These are phyloP conservation scores for Rhabdomys pumilio DNA, from an alignment of 2,797 vertebrate species.

Conservation along the genomic window DNA sequence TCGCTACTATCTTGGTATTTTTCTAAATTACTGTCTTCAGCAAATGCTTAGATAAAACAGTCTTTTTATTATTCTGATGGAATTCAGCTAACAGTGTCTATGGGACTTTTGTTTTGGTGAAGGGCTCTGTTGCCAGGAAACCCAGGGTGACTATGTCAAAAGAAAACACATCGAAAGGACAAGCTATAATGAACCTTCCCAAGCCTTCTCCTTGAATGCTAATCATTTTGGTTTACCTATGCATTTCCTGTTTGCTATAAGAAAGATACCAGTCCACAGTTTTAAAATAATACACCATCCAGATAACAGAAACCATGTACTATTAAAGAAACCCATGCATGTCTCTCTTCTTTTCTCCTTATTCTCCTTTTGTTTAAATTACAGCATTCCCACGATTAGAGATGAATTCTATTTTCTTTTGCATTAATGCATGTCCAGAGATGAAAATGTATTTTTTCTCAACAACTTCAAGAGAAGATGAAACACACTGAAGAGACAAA, in stretches of 20 bases:
- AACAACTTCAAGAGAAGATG: conserved; percentile 58
- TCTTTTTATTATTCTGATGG: conserved; percentile 86
- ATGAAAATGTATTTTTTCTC: conserved; percentile 59
- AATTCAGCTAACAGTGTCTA: conserved; percentile 83
- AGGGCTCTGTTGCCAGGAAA: conserved; percentile 87
- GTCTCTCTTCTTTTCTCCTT: neutral
- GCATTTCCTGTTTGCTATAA: conserved; percentile 55
- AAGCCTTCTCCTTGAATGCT: conserved; percentile 78
- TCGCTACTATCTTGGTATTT: conserved; percentile 70
- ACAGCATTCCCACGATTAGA: conserved; percentile 49
- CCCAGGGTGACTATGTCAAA: conserved; percentile 87
- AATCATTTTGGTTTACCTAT: conserved; percentile 73
- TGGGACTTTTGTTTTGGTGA: conserved; percentile 86
- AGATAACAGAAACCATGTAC: conserved; percentile 70
- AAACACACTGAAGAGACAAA: conserved; percentile 53
- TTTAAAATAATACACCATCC: conserved; percentile 75
- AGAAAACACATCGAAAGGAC: conserved; percentile 85
- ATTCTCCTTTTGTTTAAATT: conserved; percentile 70
- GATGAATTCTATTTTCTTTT: conserved; percentile 72
- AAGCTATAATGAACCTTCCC: conserved; percentile 77
- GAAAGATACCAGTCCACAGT: conserved; percentile 47
- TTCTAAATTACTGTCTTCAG: conserved; percentile 82
- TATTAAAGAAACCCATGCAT: conserved; percentile 47
- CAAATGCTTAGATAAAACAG: conserved; percentile 78
- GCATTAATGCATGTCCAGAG: conserved; percentile 27